Evolutionary conservation across 2,797 vertebrate genomes (phyloP), one percentile per base, ranked within the genome.

Genomic region (Sebastes paucispinis): DNA sequence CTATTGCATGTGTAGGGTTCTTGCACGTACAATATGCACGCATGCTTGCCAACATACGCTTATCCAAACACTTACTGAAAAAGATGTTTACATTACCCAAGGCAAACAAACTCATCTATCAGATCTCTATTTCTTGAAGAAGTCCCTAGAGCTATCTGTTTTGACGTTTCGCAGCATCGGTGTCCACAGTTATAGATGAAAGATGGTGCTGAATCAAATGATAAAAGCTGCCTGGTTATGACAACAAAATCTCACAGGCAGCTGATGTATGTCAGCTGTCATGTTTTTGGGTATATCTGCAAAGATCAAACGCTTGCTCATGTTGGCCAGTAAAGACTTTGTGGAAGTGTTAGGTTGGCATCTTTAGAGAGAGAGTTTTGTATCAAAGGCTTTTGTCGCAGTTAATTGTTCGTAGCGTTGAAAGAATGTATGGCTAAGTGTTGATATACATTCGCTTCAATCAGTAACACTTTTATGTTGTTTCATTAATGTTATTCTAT

Each of bases 141-240:
- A 47, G 72, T 79, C 72, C 68, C 62, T 81, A 36, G 80, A 85
- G 81, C 43, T 63, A 36, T 89, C 89, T 91, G 81, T 91, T 89
- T 81, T 87, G 88, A 86, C 65, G 22, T 86, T 77, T 69, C 20
- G 63, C 87, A 34, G 78, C 67, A 34, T 50, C 34, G n/a, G 14
- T 69, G 69, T 84, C 82, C 68, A 76, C 75, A 76, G 75, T 77
- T 76, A 31, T 11, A 81, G 86, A 91, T 91, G 79, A 93, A 91
- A 90, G 83, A 79, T 80, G 79, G 59, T 3, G 78, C 73, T 71
- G 79, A 77, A 74, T 76, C 8, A 4, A 65, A 80, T 76, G 86
- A 91, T 90, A 65, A 91, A 93, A 90, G 91, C 90, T 32, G 59
- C 29, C 29, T 65, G 70, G 47, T 58, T 84, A 55, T 83, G 36